Conservation (phyloP, 2,113 vertebrate genomes). For the Lophotis ruficrista region DNA sequence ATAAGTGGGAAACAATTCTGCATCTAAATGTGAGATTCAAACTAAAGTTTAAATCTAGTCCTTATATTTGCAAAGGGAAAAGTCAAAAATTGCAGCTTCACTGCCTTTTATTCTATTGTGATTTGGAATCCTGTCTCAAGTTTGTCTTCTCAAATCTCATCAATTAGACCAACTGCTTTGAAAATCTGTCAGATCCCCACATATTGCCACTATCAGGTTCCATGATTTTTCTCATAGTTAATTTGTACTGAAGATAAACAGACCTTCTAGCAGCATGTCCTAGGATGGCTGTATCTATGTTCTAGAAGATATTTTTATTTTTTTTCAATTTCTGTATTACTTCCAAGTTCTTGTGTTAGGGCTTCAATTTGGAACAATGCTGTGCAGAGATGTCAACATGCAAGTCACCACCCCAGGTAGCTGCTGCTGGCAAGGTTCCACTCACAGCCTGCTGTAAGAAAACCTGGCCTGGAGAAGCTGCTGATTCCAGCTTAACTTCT, state of each 20-base stretch:
- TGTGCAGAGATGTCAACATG: not conserved
- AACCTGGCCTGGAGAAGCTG: not conserved
- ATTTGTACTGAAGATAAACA: not conserved
- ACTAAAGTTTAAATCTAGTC: not conserved
- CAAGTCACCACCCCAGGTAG: not conserved
- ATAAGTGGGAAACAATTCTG: not conserved
- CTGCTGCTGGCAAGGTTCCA: not conserved
- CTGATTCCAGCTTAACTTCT: not conserved
- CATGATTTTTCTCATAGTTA: not conserved
- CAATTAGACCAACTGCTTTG: not conserved
- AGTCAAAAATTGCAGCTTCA: not conserved
- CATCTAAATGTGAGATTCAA: not conserved
- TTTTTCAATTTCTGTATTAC: not conserved
- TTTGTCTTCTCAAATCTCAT: not conserved
- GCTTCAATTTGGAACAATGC: not conserved
- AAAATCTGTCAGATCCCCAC: not conserved
- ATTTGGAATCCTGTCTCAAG: not conserved
- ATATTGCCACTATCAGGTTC: not conserved
- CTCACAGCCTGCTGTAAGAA: not conserved
- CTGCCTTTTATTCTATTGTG: not conserved
- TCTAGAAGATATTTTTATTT: not conserved
- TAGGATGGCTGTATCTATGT: not conserved
- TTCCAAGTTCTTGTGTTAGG: not conserved
- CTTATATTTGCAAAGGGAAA: not conserved
- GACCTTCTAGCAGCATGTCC: not conserved